These are phyloP conservation scores for Aptenodytes forsteri DNA, from an alignment of 2,113 vertebrate species.

Conservation along the genomic window DNA sequence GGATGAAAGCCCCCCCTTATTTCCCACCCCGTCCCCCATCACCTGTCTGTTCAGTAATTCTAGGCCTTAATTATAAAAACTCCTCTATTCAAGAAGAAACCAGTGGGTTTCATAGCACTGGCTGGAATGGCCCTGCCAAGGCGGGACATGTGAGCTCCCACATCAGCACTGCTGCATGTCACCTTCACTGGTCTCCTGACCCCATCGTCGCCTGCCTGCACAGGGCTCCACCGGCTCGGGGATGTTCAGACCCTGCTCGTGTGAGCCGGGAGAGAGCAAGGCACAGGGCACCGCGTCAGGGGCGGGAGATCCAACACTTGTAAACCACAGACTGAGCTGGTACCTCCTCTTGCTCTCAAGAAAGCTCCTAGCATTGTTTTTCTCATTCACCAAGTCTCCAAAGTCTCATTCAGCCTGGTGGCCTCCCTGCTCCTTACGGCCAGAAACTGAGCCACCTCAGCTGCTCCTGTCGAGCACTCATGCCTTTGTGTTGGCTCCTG, in stretches of 20 bases:
- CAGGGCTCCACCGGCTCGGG: fast-evolving
- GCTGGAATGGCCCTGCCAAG: neutral
- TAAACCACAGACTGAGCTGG: neutral
- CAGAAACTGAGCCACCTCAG: neutral
- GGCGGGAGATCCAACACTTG: neutral
- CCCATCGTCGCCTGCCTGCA: neutral
- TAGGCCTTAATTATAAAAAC: neutral
- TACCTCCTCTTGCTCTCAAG: neutral
- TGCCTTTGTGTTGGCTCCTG: neutral
- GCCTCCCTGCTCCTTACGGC: neutral
- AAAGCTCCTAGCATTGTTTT: neutral
- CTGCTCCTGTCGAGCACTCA: neutral
- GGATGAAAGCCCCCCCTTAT: neutral
- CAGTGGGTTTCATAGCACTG: fast-evolving
- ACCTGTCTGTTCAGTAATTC: neutral
- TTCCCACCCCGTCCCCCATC: neutral
- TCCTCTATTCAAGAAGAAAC: neutral
- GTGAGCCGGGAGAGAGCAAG: fast-evolving
- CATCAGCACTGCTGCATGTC: fast-evolving
- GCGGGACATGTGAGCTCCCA: neutral
- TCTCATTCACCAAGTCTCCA: neutral
- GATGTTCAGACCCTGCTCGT: neutral
- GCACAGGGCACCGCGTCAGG: fast-evolving
- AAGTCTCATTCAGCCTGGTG: neutral
- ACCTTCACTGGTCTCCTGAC: neutral